Base-by-base conservation (phyloP, 2,797 vertebrate genomes). In the Enoplosus armatus region DNA sequence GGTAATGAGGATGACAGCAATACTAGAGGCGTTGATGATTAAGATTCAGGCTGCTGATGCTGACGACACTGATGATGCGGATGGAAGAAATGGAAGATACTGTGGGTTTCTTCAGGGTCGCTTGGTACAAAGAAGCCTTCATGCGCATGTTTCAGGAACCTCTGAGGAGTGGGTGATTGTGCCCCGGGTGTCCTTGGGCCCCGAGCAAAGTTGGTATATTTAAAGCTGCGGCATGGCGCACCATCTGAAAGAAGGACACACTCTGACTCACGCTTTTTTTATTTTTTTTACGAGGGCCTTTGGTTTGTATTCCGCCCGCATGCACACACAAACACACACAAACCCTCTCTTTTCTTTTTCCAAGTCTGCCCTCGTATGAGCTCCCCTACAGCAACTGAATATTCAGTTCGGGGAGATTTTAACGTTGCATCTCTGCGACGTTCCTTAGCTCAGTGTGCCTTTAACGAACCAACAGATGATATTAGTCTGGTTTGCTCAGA, bases 261-360 rank as follows among this genome's bases (percentile, higher is more conserved):
- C 62, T 75, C 62, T 90, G 82, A 90, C 74, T 91, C 85, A 65
- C 50, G 6, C 69, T 58, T 72, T n/a, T n/a, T n/a, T n/a, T n/a
- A n/a, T n/a, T n/a, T n/a, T n/a, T n/a, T 86, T 76, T 75, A 86
- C 2, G 35, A 83, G 73, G 60, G 59, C 68, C 62, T 80, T 77
- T 73, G 75, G 51, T 86, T 87, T 79, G 54, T 59, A 66, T 83
- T 87, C 83, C 41, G 47, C 62, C 50, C 4, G 2, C 78, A 63
- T 24, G 22, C 53, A 10, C n/a, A 37, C 37, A 39, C 3, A n/a
- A n/a, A n/a, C n/a, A 11, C 50, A n/a, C 54, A 73, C 67, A 69
- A 63, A 74, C 72, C 64, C 37, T 41, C 39, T 22, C 58, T 73
- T 74, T 75, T 72, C 67, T 83, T 60, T 60, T 60, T 86, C 60